These are phyloP conservation scores for Platanista minor DNA, from an alignment of 2,113 vertebrate species.

Conservation along the genomic window DNA sequence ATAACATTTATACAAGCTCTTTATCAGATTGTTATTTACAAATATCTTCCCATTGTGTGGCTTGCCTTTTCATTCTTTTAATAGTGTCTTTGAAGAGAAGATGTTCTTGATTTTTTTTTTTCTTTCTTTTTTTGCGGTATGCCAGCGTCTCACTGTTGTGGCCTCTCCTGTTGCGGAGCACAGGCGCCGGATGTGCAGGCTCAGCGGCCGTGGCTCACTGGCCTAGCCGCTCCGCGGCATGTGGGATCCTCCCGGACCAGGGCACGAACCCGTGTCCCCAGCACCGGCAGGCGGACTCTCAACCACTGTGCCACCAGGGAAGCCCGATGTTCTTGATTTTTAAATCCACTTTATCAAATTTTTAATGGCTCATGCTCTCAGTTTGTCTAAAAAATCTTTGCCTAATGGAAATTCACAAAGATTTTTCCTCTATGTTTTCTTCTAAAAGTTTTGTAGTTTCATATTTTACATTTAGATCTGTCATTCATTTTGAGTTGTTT, in stretches of 20 bases:
- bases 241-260: no score
- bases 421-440: neutral
- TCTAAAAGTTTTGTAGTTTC: neutral
- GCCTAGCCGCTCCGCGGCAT: no score
- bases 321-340: neutral
- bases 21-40: neutral
- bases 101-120: no score
- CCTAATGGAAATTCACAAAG: neutral
- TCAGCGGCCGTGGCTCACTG: no score
- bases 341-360: neutral
- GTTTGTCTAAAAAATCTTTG: neutral
- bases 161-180: no score
- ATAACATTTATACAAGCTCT: neutral
- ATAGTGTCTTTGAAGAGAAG: neutral
- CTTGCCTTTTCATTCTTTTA: neutral
- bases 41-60: neutral
- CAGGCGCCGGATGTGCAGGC: no score
- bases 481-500: neutral
- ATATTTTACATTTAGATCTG: neutral
- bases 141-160: no score
- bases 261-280: no score
- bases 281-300: no score
- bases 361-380: neutral
- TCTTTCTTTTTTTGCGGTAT: no score
- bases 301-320: no score